A percentile compares a stretch with the other conserved stretches of the same genome.
These are phyloP conservation scores for Oreortyx pictus DNA, from an alignment of 2,797 vertebrate species.

Conservation along the genomic window DNA sequence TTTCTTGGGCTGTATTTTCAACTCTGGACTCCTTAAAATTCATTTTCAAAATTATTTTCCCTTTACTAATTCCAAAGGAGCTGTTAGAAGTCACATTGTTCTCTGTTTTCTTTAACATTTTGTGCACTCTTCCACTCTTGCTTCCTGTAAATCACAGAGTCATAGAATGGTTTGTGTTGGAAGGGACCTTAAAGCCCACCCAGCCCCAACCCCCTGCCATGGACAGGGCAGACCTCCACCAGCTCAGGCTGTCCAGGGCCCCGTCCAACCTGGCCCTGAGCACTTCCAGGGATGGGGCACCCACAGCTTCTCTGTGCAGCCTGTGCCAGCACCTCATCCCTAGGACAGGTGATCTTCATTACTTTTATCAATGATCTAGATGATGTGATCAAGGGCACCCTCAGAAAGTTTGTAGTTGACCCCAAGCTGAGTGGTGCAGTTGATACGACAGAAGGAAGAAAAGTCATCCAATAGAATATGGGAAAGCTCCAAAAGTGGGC, in stretches of 20 bases:
- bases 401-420: not conserved
- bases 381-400: not conserved
- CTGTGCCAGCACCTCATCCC: not conserved
- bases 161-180: not conserved
- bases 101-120: not conserved
- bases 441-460: not conserved
- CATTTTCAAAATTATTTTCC: not conserved
- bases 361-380: not conserved
- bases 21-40: not conserved
- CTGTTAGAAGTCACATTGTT: not conserved
- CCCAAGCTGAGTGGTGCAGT: not conserved
- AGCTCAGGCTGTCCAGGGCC: too few species aligned
- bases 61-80: not conserved
- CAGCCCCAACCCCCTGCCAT: too few species aligned
- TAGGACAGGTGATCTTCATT: not conserved
- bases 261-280: too few species aligned
- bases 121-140: not conserved
- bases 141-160: not conserved
- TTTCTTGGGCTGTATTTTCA: constrained; percentile 2
- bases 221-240: too few species aligned
- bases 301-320: not conserved
- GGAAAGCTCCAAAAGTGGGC: too few species aligned
- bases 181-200: not conserved
- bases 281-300: not conserved
- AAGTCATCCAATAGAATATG: not conserved